These are phyloP conservation scores for Bubalus kerabau DNA, from an alignment of 2,113 vertebrate species.

Conservation along the genomic window DNA sequence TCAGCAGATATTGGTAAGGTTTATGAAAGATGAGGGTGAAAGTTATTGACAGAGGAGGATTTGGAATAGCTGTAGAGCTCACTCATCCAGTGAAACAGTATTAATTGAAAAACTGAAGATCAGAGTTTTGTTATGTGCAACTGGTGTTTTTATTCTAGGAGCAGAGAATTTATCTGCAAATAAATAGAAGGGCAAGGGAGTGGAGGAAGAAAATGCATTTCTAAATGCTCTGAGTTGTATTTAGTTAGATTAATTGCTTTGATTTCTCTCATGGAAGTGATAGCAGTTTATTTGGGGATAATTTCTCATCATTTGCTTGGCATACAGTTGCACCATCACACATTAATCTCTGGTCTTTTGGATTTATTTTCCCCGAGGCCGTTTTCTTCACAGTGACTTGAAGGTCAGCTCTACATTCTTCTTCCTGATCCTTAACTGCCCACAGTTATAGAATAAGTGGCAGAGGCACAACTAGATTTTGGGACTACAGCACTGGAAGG, in stretches of 20 bases:
- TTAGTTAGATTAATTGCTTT: neutral
- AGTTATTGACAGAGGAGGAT: neutral
- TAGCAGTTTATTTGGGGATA: neutral
- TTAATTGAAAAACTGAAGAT: neutral
- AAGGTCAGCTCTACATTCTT: neutral
- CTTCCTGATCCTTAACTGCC: neutral
- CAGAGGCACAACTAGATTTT: neutral
- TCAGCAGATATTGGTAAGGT: neutral
- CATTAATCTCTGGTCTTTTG: neutral
- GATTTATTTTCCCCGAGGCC: neutral
- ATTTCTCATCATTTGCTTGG: neutral
- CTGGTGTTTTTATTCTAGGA: neutral
- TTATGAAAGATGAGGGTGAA: neutral
- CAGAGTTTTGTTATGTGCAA: neutral
- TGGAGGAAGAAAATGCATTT: neutral
- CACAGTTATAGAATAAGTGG: neutral
- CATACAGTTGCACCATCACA: neutral
- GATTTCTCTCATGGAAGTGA: neutral
- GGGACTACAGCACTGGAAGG: neutral
- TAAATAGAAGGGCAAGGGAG: neutral
- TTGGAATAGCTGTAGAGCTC: neutral
- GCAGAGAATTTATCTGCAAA: neutral
- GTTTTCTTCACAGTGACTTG: neutral
- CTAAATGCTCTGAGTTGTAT: neutral
- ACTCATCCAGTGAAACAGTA: neutral